These are phyloP conservation scores for Dermochelys coriacea DNA, from an alignment of 2,797 vertebrate genomes.

Conservation along the genomic window DNA sequence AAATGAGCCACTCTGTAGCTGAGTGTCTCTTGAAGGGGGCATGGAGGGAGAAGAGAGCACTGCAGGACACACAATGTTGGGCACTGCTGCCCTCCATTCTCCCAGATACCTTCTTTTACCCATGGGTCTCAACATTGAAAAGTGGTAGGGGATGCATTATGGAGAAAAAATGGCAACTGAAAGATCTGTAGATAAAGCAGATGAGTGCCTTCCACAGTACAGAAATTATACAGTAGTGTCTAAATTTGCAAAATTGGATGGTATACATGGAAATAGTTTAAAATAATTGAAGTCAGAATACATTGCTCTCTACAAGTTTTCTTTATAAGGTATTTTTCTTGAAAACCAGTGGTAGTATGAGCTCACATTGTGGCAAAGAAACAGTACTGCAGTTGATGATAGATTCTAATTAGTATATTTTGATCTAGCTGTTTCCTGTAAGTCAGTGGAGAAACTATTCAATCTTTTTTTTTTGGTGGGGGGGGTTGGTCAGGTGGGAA, in stretches of 20 bases:
- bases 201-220: accelerated
- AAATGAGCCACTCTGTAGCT: neutral
- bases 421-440: no score
- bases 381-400: neutral
- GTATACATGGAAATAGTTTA: neutral
- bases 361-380: neutral
- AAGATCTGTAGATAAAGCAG: neutral
- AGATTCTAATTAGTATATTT: neutral
- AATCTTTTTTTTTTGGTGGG: no score
- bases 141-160: neutral
- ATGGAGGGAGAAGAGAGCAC: neutral
- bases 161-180: neutral
- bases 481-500: no score
- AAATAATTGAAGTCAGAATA: neutral
- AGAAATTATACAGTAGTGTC: neutral
- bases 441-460: no score
- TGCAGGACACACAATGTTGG: neutral
- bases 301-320: neutral
- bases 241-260: neutral
- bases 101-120: neutral
- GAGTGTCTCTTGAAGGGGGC: neutral
- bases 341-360: neutral
- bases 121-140: neutral
- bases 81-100: neutral
- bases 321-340: neutral